A percentile compares a stretch with the other conserved stretches of the same genome.
These are phyloP conservation scores for Pheosia gnoma DNA, from an alignment of 2,888 invertebrate species.

Conservation along the genomic window DNA sequence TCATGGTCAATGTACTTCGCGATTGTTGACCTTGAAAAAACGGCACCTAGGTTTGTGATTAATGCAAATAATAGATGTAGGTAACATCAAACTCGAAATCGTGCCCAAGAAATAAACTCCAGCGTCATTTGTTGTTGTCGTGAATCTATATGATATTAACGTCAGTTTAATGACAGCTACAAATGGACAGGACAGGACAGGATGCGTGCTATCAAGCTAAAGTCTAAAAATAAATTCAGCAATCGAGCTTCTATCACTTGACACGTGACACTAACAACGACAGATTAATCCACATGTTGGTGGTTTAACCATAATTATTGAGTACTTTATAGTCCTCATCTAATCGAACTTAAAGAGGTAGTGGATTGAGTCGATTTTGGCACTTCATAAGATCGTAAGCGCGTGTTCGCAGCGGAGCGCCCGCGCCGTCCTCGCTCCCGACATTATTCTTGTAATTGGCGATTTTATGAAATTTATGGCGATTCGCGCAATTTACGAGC, in stretches of 20 bases:
- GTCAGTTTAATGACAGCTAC: no score
- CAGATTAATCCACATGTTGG: constrained; percentile 53
- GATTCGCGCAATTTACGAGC: constrained; percentile 79
- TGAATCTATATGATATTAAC: no score
- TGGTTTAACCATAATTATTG: constrained; percentile 47
- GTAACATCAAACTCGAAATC: no score
- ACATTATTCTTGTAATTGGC: constrained; percentile 78
- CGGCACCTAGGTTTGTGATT: no score
- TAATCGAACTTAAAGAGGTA: constrained; percentile 51
- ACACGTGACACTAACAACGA: constrained; percentile 49
- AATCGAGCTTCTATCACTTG: constrained; percentile 43
- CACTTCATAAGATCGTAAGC: constrained; percentile 49
- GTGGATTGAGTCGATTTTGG: constrained; percentile 63
- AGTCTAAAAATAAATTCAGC: constrained; percentile 43
- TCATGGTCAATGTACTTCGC: no score
- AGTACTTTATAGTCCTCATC: constrained; percentile 35
- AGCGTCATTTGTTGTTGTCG: no score
- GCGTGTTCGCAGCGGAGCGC: constrained; percentile 41
- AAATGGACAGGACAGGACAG: no score
- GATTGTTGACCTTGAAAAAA: no score
- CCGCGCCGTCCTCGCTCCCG: constrained; percentile 56
- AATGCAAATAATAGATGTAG: no score
- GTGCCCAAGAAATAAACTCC: no score
- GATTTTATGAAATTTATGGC: constrained; percentile 82
- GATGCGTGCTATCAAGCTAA: constrained; percentile 37